Base-by-base conservation (phyloP, 2,888 invertebrate species). In the Meteorus cinctellus region DNA sequence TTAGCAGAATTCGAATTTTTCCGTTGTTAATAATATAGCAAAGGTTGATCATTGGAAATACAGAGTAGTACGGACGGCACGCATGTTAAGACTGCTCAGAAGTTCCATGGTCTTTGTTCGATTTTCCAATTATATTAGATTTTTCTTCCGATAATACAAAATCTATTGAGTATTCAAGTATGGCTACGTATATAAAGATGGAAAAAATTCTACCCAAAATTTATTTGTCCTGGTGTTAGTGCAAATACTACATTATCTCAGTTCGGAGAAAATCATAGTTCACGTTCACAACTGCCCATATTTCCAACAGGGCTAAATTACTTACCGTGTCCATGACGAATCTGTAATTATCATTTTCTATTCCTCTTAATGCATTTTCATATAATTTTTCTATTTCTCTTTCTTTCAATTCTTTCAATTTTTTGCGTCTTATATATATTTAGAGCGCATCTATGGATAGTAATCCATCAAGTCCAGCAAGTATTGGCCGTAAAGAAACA, bases 401-500 rank as follows among this genome's bases (percentile, higher is more conserved):
- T 63, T 12, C 10, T 67, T 67, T 19, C 14, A n/a, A 14, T 19
- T 14, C 36, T 34, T 34, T n/a, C 10, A 12, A 12, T 41, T 29
- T 31, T 55, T 45, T 66, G 19, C 41, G 5, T 34, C 16, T n/a
- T 72, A 48, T 75, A 31, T 69, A 45, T 78, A 78, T 69, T 16
- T 81, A 89, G 89, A 86, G 86, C 81, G 84, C 86, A 79, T 89
- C 88, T 4, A 84, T 88, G 84, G 89, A 89, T 81, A 89, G 89
- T 79, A 89, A 89, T 81, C 89, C 89, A 24, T 88, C 89, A 76
- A 89, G 89, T 82, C 89, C 89, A 14, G 88, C 88, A 31, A 90
- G 89, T 69, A 88, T 90, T 31, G 90, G 90, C 27, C 88, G 88
- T n/a, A 91, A 90, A 66, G 92, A 91, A 77, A 92, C 92, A 75